Evolutionary conservation across 2,113 vertebrate genomes (phyloP).

Genomic region (Marmota flaviventris): DNA sequence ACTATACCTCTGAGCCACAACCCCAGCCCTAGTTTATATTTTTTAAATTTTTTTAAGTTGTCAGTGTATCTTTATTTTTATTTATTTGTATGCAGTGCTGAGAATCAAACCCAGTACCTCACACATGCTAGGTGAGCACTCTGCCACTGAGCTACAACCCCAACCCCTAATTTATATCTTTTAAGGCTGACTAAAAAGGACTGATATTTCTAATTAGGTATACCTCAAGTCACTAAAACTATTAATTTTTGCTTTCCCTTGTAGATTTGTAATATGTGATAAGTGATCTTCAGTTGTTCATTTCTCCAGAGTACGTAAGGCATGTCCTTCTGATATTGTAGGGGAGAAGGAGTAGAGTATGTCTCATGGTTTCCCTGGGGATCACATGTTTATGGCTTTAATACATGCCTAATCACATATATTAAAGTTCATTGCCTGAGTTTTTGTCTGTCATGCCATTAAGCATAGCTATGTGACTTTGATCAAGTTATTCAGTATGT

Average conservation of each 20-base stretch:
- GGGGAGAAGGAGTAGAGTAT: not conserved
- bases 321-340: not conserved
- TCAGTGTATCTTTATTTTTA: too few relatives aligned
- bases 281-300: not conserved
- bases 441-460: constrained; percentile 8
- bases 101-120: too few relatives aligned
- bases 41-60: too few relatives aligned
- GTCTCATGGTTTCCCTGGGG: not conserved
- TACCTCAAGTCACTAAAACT: not conserved
- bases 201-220: not conserved
- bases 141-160: too few relatives aligned
- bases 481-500: not conserved
- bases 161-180: not conserved
- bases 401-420: not conserved
- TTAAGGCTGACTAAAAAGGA: not conserved
- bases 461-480: not conserved
- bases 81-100: too few relatives aligned
- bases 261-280: not conserved
- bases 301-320: not conserved
- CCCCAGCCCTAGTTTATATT: too few relatives aligned
- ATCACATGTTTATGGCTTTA: not conserved
- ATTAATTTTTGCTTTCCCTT: not conserved
- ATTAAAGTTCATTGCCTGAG: not conserved
- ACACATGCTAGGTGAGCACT: too few relatives aligned
- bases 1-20: too few relatives aligned